Evolutionary conservation across 2,888 invertebrate species (phyloP), one percentile per base, ranked within the genome.

Genomic region (Apomyelois bistriatella): DNA sequence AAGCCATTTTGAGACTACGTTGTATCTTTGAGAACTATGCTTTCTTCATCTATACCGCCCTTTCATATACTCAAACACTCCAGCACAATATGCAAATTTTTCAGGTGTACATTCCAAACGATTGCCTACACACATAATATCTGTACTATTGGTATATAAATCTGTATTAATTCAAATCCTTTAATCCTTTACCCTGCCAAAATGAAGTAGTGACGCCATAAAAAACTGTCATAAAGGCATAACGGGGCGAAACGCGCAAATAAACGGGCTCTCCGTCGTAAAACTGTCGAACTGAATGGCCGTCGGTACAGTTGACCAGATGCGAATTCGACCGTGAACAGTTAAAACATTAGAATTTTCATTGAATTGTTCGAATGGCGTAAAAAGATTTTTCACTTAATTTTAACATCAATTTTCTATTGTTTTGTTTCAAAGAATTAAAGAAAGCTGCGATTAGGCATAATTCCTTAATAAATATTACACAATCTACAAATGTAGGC

Each of bases 191-290:
- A n/a, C n/a, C n/a, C n/a, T 61, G 68, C 65, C 75, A 76, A 84
- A 85, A 85, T 86, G 85, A 85, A 78, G 75, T 80, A 85, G 78
- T 75, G 74, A 64, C 61, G 74, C 75, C 70, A 82, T 85, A 85
- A 88, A 87, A 85, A 87, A 79, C 68, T 70, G 84, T 73, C 76
- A 81, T 85, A 84, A 85, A 85, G 70, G 79, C 74, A 75, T 77
- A 80, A 82, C 79, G 67, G 61, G 72, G 76, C 77, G 71, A 68
- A 76, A 77, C 79, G 82, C 72, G 79, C 76, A 72, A 79, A 85
- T 83, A 82, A 83, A 82, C 77, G 79, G 70, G 71, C 63, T 60
- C 56, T 52, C 52, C 61, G 70, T 75, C 82, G 79, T 86, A 85
- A 87, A 88, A 74, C 82, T 84, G 85, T 82, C 85, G 76, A 75